phyloP scores from a whole-genome alignment of 2,113 vertebrate genomes.

The rabbit (Oryctolagus cuniculus) region mOryCun1.1 NC_091447.1:17422501-17423000 shows the following conservation, averaged over 20 bases:
- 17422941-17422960: slow-evolving; percentile 72
- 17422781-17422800: not conserved
- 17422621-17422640: not conserved
- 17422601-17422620: not conserved
- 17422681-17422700: not conserved
- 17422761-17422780: not conserved
- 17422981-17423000: slow-evolving; percentile 6
- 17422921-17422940: slow-evolving; percentile 26
- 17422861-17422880: not conserved
- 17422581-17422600: not conserved
- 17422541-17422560: not conserved
- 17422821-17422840: not conserved
- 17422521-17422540: not conserved
- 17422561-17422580: not conserved
- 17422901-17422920: slow-evolving; percentile 61
- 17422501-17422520: not conserved
- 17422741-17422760: slow-evolving; percentile 37
- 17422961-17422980: not conserved
- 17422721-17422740: not conserved
- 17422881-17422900: not conserved
- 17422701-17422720: not conserved
- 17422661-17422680: not conserved
- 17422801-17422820: not conserved
- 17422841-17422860: not conserved
- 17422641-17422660: slow-evolving; percentile 9